Base-by-base conservation (phyloP, 2,797 vertebrate genomes). In the Gallinago solitaria region DNA sequence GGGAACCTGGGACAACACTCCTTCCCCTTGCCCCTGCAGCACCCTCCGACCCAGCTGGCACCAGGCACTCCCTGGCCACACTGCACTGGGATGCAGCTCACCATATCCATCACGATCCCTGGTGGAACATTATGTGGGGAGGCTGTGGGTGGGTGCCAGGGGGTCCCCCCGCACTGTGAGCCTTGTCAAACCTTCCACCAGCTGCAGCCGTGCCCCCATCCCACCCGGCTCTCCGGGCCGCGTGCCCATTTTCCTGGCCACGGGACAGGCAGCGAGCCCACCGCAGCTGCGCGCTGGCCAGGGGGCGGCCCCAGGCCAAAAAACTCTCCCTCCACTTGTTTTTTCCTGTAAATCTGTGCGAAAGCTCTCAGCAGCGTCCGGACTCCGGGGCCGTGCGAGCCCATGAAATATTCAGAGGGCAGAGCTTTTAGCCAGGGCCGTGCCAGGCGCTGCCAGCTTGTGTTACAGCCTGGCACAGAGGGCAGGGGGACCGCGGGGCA, bases 341-440 rank as follows among this genome's bases (percentile, higher is more conserved):
- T 94, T 85, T 96, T 94, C 87, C 96, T 86, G 80, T 91, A 93
- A 95, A 93, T 77, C 91, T 50, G 2, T 2, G 4, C 2, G 0
- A 69, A 67, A 18, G 64, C 87, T 91, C 83, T 65, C 24, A 5
- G 47, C 86, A 87, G 87, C 6, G 1, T 48, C 78, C 11, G 11
- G 43, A 71, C 80, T 88, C 41, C 37, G 16, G 63, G 64, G 43
- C 73, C 1, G 14, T 7, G 35, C 2, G 16, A 67, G 63, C 69
- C 78, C 95, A 89, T 89, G 90, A 96, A 97, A 95, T 94, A 93
- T 92, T 96, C 83, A 97, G 84, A n/a, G 43, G 69, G 73, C 43
- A 60, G n/a, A 63, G 96, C 95, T 96, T 93, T 94, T 28, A 86
- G 75, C 71, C 6, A 6, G 6, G 24, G 63, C 73, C 16, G 7